These are phyloP conservation scores for Microtus montanus DNA, from an alignment of 2,113 vertebrate genomes.

Conservation along the genomic window DNA sequence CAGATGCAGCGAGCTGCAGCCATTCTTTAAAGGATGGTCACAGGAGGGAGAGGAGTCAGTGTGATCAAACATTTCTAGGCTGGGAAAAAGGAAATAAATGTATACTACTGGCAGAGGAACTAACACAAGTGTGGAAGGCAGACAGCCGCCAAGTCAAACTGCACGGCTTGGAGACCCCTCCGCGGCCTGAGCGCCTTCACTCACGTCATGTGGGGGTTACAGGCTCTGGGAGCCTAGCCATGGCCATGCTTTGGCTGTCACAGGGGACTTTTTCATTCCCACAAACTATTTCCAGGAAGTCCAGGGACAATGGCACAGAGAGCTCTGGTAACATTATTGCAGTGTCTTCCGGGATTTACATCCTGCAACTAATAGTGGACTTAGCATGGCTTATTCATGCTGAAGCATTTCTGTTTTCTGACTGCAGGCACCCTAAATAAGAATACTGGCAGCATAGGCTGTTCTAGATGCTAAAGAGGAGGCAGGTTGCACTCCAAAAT, in stretches of 20 bases:
- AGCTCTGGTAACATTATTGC: neutral
- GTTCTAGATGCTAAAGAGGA: neutral
- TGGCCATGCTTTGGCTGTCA: neutral
- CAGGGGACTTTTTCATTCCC: neutral
- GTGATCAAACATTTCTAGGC: conserved; percentile 30
- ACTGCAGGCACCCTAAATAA: neutral
- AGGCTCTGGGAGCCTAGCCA: neutral
- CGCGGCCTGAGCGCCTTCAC: neutral
- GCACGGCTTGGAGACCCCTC: neutral
- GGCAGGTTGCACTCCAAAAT: neutral
- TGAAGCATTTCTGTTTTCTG: neutral
- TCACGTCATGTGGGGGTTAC: neutral
- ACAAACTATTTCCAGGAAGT: conserved; percentile 41
- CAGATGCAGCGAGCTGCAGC: conserved; percentile 4
- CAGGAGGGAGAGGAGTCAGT: neutral
- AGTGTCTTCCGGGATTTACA: neutral
- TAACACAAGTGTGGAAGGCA: neutral
- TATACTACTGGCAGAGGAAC: conserved; percentile 30
- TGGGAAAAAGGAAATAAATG: conserved; percentile 59
- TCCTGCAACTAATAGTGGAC: neutral
- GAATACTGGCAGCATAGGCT: neutral
- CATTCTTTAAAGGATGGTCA: conserved; percentile 48
- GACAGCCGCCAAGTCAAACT: neutral
- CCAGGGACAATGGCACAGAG: neutral
- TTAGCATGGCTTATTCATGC: neutral